Evolutionary conservation across 2,797 vertebrate species (phyloP).

Genomic region (Arnoldichthys spilopterus): DNA sequence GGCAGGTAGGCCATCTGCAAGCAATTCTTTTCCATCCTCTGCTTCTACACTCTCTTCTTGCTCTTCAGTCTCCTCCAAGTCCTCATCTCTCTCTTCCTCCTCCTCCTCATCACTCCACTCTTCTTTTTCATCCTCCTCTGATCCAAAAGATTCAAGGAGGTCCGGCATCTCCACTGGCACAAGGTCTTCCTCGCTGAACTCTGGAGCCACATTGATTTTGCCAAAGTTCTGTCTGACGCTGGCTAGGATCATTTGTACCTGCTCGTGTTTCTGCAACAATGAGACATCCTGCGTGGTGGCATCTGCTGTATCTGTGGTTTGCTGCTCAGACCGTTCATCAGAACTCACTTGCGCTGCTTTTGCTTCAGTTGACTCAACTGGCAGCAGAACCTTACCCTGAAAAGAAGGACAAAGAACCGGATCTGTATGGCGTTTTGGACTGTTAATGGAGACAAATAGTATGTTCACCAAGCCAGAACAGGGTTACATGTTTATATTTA

Average conservation of each 20-base stretch:
- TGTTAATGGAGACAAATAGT: background rate
- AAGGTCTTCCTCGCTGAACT: slow-evolving; percentile 92
- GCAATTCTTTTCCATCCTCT: slow-evolving; percentile 40
- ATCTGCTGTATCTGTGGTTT: background rate
- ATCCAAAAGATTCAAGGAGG: slow-evolving; percentile 71
- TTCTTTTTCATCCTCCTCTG: slow-evolving; percentile 65
- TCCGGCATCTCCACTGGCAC: slow-evolving; percentile 88
- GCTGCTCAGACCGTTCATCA: slow-evolving; percentile 57
- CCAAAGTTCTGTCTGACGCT: slow-evolving; percentile 92
- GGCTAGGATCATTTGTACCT: slow-evolving; percentile 80
- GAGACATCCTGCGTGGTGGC: slow-evolving; percentile 51
- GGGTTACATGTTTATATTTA: background rate
- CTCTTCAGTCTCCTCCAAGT: slow-evolving; percentile 19
- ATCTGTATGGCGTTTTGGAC: background rate
- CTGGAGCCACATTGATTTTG: slow-evolving; percentile 90
- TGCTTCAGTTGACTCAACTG: slow-evolving; percentile 46
- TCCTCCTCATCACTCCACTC: slow-evolving; percentile 53
- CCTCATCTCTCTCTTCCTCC: background rate
- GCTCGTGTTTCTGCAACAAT: slow-evolving; percentile 67
- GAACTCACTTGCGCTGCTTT: slow-evolving; percentile 45
- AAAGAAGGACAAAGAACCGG: slow-evolving; percentile 16
- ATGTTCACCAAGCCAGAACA: background rate
- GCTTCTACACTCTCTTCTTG: slow-evolving; percentile 47
- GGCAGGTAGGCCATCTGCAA: slow-evolving; percentile 26
- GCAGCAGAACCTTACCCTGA: slow-evolving; percentile 58